Percentiles rank a stretch among this genome's conserved stretches.
phyloP scores from a whole-genome alignment of 2,113 vertebrate species.

The Cygnus buccinator region DNA sequence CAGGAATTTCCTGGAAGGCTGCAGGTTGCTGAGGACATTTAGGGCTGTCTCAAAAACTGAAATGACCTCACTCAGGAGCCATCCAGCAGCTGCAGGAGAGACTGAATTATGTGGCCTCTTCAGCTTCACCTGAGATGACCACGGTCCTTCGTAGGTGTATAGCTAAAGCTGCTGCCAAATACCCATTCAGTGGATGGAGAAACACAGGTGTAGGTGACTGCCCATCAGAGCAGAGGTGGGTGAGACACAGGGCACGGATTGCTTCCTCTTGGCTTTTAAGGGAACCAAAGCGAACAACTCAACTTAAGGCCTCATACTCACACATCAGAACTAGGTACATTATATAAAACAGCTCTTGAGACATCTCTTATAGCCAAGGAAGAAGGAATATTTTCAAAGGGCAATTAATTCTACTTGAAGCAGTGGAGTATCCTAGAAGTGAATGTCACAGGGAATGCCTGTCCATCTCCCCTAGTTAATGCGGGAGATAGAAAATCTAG shows the following conservation, averaged over 20 bases:
- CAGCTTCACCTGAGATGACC: background rate
- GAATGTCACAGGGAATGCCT: background rate
- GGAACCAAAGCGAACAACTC: background rate
- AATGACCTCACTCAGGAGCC: background rate
- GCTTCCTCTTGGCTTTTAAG: background rate
- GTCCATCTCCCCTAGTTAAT: background rate
- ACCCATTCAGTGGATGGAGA: background rate
- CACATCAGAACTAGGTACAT: background rate
- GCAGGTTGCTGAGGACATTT: background rate
- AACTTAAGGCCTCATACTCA: background rate
- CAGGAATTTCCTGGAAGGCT: background rate
- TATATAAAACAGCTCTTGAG: background rate
- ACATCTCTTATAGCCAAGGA: background rate
- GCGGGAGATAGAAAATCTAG: background rate
- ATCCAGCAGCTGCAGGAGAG: background rate
- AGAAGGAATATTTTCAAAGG: background rate
- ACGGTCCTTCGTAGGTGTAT: background rate
- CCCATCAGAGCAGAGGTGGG: background rate
- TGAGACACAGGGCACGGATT: background rate
- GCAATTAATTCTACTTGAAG: background rate
- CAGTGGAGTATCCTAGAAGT: background rate
- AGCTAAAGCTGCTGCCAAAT: background rate
- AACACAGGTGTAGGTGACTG: background rate
- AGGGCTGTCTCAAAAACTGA: background rate
- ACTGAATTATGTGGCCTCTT: background rate